Percentiles rank a stretch among this genome's conserved stretches.
Evolutionary conservation across 2,888 invertebrate species (phyloP).

Genomic region (Aphrophora alni): DNA sequence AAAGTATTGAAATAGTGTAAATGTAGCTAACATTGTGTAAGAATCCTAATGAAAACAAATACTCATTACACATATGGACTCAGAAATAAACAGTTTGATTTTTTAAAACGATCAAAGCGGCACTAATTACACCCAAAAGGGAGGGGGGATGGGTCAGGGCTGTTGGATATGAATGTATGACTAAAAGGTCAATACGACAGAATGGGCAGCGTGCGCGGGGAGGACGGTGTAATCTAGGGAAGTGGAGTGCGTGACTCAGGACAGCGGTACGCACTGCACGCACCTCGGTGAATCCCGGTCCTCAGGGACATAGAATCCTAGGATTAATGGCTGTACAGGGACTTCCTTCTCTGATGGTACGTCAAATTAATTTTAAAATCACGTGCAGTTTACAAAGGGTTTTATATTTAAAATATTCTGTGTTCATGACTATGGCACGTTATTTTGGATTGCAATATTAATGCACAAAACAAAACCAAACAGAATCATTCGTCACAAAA

Average conservation of each 20-base stretch:
- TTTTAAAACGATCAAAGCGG: neutral
- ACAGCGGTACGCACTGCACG: neutral
- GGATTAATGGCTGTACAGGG: neutral
- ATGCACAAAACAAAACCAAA: no score
- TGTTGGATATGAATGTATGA: neutral
- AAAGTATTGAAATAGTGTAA: no score
- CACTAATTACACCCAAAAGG: neutral
- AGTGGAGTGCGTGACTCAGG: neutral
- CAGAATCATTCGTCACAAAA: no score
- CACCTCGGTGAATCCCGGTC: neutral
- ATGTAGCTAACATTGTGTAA: no score
- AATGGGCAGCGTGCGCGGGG: neutral
- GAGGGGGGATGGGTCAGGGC: neutral
- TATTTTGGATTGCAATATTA: no score
- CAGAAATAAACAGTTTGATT: no score
- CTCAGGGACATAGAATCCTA: neutral
- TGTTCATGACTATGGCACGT: no score
- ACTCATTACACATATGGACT: no score
- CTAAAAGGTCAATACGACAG: neutral
- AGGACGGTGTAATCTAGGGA: neutral
- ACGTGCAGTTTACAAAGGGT: neutral
- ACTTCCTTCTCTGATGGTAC: neutral
- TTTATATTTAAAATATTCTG: neutral
- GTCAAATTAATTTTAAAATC: neutral
- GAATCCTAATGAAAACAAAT: no score